phyloP scores from a whole-genome alignment of 2,888 invertebrate species.

The Stenodema calcarata region DNA sequence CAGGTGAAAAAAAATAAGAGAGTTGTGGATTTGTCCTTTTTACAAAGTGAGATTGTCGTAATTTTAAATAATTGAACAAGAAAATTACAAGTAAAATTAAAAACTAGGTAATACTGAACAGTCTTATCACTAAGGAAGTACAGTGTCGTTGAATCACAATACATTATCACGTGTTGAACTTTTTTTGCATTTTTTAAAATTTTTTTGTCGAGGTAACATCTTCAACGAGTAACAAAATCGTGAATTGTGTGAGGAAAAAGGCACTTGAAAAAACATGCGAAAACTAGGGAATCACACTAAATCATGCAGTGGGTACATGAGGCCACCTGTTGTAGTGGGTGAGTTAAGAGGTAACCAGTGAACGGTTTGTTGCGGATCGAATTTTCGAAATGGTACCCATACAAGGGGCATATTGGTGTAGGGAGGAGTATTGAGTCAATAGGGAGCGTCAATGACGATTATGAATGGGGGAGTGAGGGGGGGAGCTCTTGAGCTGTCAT shows the following conservation, averaged over 20 bases:
- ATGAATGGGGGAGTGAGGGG: too few relatives aligned
- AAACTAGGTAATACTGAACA: constrained; percentile 40
- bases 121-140: constrained; percentile 48
- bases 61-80: neutral
- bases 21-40: neutral
- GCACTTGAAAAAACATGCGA: constrained; percentile 23
- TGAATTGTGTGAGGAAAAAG: neutral
- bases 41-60: neutral
- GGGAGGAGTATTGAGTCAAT: too few relatives aligned
- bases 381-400: neutral
- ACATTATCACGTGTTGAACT: constrained; percentile 31
- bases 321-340: neutral
- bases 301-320: constrained; percentile 3
- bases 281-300: neutral
- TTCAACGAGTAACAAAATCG: neutral
- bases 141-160: constrained; percentile 38
- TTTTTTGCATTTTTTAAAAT: neutral
- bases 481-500: too few relatives aligned
- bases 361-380: neutral
- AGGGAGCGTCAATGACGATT: too few relatives aligned
- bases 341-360: neutral
- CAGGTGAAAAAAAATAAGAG: neutral
- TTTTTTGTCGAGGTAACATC: constrained; percentile 21
- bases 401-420: too few relatives aligned
- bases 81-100: neutral